Conservation (phyloP, 2,797 vertebrate species). For the Gymnodraco acuticeps region DNA sequence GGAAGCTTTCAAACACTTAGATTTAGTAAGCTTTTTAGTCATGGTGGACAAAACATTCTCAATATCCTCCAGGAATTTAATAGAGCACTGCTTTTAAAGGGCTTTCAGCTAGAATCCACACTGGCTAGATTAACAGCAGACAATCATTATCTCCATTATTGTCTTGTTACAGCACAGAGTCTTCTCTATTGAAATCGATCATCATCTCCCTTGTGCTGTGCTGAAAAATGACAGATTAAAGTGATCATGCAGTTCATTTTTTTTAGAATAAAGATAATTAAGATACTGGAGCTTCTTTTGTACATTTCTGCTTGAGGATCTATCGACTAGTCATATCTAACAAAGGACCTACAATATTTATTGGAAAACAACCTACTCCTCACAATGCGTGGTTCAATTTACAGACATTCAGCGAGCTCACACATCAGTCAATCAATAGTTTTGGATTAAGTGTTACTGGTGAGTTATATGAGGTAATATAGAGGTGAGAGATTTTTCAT, state of each 20-base stretch:
- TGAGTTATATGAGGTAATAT: conserved; percentile 75
- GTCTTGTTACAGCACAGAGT: conserved; percentile 49
- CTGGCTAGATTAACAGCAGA: conserved; percentile 74
- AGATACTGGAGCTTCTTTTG: conserved; percentile 35
- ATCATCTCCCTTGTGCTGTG: conserved; percentile 53
- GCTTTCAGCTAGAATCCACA: conserved; percentile 65
- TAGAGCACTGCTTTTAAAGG: conserved; percentile 58
- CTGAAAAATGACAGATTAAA: conserved; percentile 72
- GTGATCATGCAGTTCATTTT: conserved; percentile 57
- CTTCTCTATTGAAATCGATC: conserved; percentile 65
- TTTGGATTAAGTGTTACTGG: conserved; percentile 73
- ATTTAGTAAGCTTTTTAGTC: conserved; percentile 79
- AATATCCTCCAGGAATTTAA: conserved; percentile 66
- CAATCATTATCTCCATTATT: conserved; percentile 67
- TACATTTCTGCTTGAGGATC: conserved; percentile 34
- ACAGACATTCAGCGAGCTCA: conserved; percentile 54
- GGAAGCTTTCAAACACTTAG: conserved; percentile 83
- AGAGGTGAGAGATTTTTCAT: conserved; percentile 71
- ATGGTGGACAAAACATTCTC: conserved; percentile 69
- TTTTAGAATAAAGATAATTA: conserved; percentile 62
- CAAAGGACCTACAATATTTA: conserved; percentile 62
- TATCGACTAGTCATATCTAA: conserved; percentile 42
- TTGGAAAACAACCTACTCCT: conserved; percentile 60
- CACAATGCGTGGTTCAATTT: conserved; percentile 60
- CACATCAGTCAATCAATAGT: conserved; percentile 79